phyloP scores from a whole-genome alignment of 1,140 invertebrate genomes.

The Pseudomyrmex sp. region DNA sequence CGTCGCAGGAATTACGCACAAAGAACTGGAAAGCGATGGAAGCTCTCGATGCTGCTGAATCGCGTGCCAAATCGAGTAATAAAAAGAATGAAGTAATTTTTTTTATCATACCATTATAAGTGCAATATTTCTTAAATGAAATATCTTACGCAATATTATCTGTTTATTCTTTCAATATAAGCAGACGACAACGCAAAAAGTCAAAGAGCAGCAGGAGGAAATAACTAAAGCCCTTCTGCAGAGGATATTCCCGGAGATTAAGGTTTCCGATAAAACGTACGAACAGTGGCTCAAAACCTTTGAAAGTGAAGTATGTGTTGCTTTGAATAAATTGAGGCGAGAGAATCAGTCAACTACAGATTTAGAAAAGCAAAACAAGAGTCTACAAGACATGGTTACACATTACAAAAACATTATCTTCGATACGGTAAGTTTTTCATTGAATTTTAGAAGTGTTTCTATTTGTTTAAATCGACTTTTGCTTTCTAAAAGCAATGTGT shows the following conservation, averaged over 20 bases:
- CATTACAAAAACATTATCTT: constrained; percentile 91
- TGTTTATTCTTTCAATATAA: constrained; percentile 69
- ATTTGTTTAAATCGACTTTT: background rate
- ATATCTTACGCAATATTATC: constrained; percentile 28
- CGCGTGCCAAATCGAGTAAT: constrained; percentile 76
- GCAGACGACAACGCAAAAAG: constrained; percentile 83
- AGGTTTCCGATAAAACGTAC: constrained; percentile 82
- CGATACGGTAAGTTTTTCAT: constrained; percentile 88
- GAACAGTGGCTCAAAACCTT: constrained; percentile 86
- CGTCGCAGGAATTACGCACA: constrained; percentile 90
- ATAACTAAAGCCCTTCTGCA: constrained; percentile 86
- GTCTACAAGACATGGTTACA: constrained; percentile 88
- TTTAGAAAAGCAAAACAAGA: constrained; percentile 86
- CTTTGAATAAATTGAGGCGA: constrained; percentile 72
- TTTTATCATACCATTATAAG: constrained; percentile 58
- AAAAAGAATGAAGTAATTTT: constrained; percentile 85
- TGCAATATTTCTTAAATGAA: constrained; percentile 3
- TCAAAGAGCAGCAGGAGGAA: constrained; percentile 85
- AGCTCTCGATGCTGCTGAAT: constrained; percentile 91
- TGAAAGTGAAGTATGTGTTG: constrained; percentile 82
- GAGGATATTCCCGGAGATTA: constrained; percentile 87
- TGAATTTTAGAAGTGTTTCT: constrained; percentile 28
- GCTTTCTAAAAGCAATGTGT: background rate
- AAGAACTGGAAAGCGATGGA: constrained; percentile 96
- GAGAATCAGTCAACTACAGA: constrained; percentile 76